Evolutionary conservation across 2,888 invertebrate genomes (phyloP).

Genomic region (Apocheima hispidaria): DNA sequence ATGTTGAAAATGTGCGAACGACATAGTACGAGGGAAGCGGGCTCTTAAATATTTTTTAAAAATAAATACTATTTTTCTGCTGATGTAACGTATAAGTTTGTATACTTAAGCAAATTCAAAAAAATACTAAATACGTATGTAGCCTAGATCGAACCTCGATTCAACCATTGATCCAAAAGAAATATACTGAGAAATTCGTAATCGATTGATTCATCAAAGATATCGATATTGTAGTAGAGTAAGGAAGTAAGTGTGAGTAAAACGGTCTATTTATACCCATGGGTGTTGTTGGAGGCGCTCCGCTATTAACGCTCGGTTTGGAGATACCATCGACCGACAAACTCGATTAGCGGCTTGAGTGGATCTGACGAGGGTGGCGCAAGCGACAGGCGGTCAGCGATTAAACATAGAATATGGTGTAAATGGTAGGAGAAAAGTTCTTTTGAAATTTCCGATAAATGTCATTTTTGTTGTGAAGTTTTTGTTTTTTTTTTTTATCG

Average conservation of each 20-base stretch:
- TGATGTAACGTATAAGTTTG: too few species aligned
- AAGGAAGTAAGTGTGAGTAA: conserved; percentile 56
- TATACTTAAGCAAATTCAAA: too few species aligned
- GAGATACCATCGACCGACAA: conserved; percentile 85
- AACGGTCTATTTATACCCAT: conserved; percentile 44
- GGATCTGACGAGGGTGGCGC: conserved; percentile 56
- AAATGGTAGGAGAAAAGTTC: neutral
- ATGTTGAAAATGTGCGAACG: too few species aligned
- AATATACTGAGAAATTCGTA: neutral
- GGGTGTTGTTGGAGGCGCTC: conserved; percentile 65
- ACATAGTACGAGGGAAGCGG: too few species aligned
- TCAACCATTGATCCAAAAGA: neutral
- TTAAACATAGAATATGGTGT: neutral
- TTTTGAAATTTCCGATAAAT: too few species aligned
- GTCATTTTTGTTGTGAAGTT: neutral
- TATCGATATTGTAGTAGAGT: neutral
- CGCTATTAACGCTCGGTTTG: conserved; percentile 81
- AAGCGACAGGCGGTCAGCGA: conserved; percentile 46
- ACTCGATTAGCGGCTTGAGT: conserved; percentile 83
- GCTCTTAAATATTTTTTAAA: too few species aligned
- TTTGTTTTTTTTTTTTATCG: neutral
- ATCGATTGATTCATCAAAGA: neutral
- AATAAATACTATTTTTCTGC: too few species aligned
- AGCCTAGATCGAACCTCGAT: too few species aligned
- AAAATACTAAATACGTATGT: too few species aligned